Base-by-base conservation (phyloP, 1,140 invertebrate genomes). In the Macrotrachela quadricornifera region DNA sequence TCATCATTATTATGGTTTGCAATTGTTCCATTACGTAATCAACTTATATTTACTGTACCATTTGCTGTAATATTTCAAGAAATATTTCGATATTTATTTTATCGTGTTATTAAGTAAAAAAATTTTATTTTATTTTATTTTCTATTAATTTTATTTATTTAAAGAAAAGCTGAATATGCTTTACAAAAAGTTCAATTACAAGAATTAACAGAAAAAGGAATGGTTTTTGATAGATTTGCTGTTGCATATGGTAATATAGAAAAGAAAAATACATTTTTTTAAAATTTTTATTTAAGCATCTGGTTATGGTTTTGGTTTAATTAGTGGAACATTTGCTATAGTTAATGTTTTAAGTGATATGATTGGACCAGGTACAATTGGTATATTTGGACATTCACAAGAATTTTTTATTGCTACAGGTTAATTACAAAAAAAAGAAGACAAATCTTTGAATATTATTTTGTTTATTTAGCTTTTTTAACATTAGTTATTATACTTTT, bases 281-380 rank as follows among this genome's bases (percentile, higher is more conserved):
- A 37, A 3, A 40, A 49, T 21, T 18, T 41, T 13, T 43, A 13
- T 60, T 66, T 41, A 61, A 77, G 76, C 94, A 2, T 84, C 85
- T 47, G 91, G 90, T 10, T 70, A 95, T 21, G 91, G 91, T 12
- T 95, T 90, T 74, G 91, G 90, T 30, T 73, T 86, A 1, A 91
- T 95, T 70, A 87, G 85, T 66, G 90, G 87, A 41, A 80, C 83
- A 38, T 95, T 95, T 73, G 83, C 88, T 0, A 65, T 94, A 37
- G 76, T 91, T 1, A 95, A 96, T 73, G 80, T 95, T 0, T 67
- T 95, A 13, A 86, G 88, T 40, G 88, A 94, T 71, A 78, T 86
- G 50, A 76, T 80, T 30, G 91, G 91, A n/a, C 91, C 90, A 30
- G 90, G 81, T n/a, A 94, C 88, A 1, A 80, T 95, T 71, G 90